These are phyloP conservation scores for Rachycentron canadum DNA, from an alignment of 2,797 vertebrate species.

Conservation along the genomic window DNA sequence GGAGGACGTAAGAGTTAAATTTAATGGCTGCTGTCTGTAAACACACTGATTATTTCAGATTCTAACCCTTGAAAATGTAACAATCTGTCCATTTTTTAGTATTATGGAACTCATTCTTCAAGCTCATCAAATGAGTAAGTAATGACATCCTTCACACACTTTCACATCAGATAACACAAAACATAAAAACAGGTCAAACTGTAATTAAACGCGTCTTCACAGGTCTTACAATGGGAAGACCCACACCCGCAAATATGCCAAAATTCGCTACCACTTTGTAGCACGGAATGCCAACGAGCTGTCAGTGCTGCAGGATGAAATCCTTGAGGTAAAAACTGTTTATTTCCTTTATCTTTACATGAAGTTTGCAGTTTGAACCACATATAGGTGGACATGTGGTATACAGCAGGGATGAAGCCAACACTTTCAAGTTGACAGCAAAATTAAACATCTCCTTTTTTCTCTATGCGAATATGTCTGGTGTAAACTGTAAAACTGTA, in stretches of 20 bases:
- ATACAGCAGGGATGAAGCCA: neutral
- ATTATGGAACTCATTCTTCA: constrained; percentile 80
- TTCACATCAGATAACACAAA: neutral
- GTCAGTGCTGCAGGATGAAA: constrained; percentile 94
- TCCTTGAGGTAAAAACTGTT: constrained; percentile 90
- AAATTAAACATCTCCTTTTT: neutral
- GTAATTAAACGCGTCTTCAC: constrained; percentile 16
- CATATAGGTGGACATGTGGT: neutral
- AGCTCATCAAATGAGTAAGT: constrained; percentile 86
- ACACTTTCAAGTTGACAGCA: neutral
- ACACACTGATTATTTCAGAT: neutral
- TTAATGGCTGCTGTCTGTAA: neutral
- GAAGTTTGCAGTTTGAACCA: constrained; percentile 5
- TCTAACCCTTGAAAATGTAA: neutral
- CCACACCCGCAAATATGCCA: constrained; percentile 88
- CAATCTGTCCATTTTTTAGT: constrained; percentile 70
- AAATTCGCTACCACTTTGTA: constrained; percentile 94
- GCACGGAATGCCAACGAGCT: constrained; percentile 95
- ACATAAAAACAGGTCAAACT: neutral
- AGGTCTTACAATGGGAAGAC: constrained; percentile 86
- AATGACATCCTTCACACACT: neutral
- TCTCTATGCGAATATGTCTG: neutral
- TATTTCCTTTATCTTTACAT: neutral
- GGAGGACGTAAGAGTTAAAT: constrained; percentile 61
- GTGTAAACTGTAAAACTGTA: neutral